These are phyloP conservation scores for Eretmodus cyanostictus DNA, from an alignment of 2,113 vertebrate species.

Conservation along the genomic window DNA sequence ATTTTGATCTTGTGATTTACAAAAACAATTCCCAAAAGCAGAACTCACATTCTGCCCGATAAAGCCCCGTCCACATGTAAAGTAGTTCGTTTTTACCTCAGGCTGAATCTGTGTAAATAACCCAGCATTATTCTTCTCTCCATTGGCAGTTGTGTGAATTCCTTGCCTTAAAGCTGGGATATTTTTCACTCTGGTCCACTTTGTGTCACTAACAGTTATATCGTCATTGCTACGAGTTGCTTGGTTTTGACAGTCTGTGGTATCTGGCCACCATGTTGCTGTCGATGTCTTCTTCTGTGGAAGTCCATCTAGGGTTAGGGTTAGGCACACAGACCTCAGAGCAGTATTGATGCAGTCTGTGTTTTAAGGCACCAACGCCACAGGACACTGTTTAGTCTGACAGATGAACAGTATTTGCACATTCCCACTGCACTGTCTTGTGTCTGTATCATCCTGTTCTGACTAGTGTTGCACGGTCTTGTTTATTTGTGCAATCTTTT, in stretches of 20 bases:
- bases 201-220: not conserved
- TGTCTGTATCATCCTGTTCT: not conserved
- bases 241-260: not conserved
- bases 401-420: not conserved
- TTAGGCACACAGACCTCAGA: not conserved
- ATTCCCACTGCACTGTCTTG: accelerated
- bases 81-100: accelerated
- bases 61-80: accelerated
- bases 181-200: not conserved
- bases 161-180: not conserved
- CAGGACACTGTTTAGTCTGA: not conserved
- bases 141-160: accelerated
- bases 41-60: not conserved
- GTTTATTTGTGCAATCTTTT: not conserved
- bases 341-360: not conserved
- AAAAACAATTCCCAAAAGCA: not conserved
- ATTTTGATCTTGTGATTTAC: not conserved
- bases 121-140: not conserved
- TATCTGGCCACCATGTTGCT: not conserved
- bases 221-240: not conserved
- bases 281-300: not conserved
- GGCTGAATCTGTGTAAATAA: accelerated
- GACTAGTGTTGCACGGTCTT: not conserved
- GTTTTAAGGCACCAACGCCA: not conserved
- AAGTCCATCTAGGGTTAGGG: not conserved